Percentiles rank a stretch among this genome's conserved stretches.
Evolutionary conservation across 1,140 invertebrate genomes (phyloP).

Genomic region (Matsumurasca onukii): DNA sequence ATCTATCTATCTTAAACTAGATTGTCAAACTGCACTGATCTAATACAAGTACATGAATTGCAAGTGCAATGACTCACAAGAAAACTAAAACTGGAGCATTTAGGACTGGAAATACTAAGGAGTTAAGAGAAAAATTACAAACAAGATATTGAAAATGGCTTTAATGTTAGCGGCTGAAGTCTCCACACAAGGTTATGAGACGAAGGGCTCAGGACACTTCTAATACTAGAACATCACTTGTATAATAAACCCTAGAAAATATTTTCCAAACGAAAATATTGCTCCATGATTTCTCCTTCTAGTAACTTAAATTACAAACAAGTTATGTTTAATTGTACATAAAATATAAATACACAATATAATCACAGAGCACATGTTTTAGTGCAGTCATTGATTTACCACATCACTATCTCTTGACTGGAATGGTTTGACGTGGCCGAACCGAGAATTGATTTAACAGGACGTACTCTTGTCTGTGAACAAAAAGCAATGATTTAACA

Average conservation of each 20-base stretch:
- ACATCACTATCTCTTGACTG: conserved; percentile 14
- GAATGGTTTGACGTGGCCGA: conserved; percentile 12
- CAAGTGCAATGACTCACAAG: too few relatives aligned
- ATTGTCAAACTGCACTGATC: too few relatives aligned
- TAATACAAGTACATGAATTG: too few relatives aligned
- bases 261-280: conserved; percentile 21
- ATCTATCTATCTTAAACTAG: too few relatives aligned
- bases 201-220: conserved; percentile 10
- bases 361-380: conserved; percentile 19
- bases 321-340: conserved; percentile 23
- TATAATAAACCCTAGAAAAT: conserved; percentile 26
- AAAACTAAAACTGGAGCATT: too few relatives aligned
- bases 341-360: conserved; percentile 27
- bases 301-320: conserved; percentile 22
- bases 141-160: conserved; percentile 11
- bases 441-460: background rate
- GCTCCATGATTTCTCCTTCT: conserved; percentile 3
- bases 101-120: too few relatives aligned
- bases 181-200: conserved; percentile 2
- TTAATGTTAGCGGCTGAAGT: conserved; percentile 16
- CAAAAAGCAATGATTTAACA: background rate
- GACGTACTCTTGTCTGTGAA: conserved; percentile 16
- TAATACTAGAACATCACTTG: conserved; percentile 10
- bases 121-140: conserved; percentile 15
- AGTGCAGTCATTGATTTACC: conserved; percentile 19